These are phyloP conservation scores for Volucella bombylans DNA, from an alignment of 2,888 invertebrate genomes.

Conservation along the genomic window DNA sequence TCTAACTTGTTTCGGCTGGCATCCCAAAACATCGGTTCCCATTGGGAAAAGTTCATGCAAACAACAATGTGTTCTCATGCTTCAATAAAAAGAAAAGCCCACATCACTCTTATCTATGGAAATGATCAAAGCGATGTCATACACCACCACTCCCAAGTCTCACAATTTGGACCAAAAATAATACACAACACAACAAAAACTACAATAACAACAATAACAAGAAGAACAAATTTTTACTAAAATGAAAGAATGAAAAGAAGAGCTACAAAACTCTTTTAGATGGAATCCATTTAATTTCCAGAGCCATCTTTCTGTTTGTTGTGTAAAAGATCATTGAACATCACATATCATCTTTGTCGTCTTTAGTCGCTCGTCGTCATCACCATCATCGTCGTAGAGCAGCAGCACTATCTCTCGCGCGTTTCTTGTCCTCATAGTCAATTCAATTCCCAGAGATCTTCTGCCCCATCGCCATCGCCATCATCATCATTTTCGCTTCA, in stretches of 20 bases:
- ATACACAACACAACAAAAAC: constrained; percentile 29
- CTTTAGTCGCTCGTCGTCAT: constrained; percentile 40
- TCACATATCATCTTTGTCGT: constrained; percentile 70
- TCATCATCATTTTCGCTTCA: constrained; percentile 15
- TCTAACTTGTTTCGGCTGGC: background rate
- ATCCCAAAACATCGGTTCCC: constrained; percentile 23
- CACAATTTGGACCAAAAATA: constrained; percentile 49
- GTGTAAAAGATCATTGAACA: constrained; percentile 71
- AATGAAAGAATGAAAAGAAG: constrained; percentile 16
- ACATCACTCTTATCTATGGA: constrained; percentile 44
- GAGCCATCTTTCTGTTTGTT: constrained; percentile 46
- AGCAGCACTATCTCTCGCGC: background rate
- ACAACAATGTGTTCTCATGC: background rate
- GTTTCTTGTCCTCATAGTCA: constrained; percentile 22
- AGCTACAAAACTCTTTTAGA: constrained; percentile 39
- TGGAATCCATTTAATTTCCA: constrained; percentile 72
- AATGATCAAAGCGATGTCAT: constrained; percentile 66
- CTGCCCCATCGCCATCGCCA: constrained; percentile 41
- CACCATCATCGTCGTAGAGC: constrained; percentile 10
- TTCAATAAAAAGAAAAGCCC: constrained; percentile 33
- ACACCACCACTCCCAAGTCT: constrained; percentile 57
- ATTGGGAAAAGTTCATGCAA: constrained; percentile 2
- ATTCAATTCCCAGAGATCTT: constrained; percentile 68
- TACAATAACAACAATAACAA: constrained; percentile 21
- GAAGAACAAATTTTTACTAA: constrained; percentile 6